phyloP scores from a whole-genome alignment of 2,888 invertebrate species.

The Cheilosia grossa region DNA sequence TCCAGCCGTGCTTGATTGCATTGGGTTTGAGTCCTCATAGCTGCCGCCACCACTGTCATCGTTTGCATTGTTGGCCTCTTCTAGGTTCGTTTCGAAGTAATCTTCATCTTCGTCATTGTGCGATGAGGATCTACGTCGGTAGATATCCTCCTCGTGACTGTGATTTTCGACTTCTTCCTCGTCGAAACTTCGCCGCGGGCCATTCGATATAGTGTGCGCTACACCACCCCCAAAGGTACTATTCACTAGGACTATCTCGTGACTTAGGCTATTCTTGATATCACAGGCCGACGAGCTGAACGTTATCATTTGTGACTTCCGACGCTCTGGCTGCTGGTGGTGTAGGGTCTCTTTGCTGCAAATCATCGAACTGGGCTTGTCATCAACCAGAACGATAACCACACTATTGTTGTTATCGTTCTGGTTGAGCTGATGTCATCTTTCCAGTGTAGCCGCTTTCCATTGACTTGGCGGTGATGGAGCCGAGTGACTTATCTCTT shows the following conservation, averaged over 20 bases:
- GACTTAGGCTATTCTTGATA: constrained; percentile 82
- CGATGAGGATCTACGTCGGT: constrained; percentile 78
- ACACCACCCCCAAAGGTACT: constrained; percentile 73
- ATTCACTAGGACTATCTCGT: constrained; percentile 80
- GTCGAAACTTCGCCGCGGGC: constrained; percentile 80
- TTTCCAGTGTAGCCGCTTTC: constrained; percentile 77
- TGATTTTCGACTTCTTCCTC: constrained; percentile 79
- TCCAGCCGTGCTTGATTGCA: constrained; percentile 82
- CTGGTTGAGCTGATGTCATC: constrained; percentile 83
- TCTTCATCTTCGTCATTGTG: constrained; percentile 79
- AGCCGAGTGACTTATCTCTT: constrained; percentile 76
- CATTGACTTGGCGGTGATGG: constrained; percentile 77
- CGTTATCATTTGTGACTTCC: constrained; percentile 82
- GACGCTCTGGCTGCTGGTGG: constrained; percentile 79
- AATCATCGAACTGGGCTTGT: constrained; percentile 82
- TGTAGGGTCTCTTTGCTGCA: constrained; percentile 80
- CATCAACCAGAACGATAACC: constrained; percentile 83
- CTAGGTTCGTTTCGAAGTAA: constrained; percentile 82
- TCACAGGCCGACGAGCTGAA: constrained; percentile 82
- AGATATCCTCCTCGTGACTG: constrained; percentile 78
- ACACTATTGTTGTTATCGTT: constrained; percentile 82
- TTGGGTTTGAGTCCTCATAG: constrained; percentile 82
- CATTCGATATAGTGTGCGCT: constrained; percentile 49
- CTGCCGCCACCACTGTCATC: constrained; percentile 83
- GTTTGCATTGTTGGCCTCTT: constrained; percentile 81